Evolutionary conservation across 1,140 invertebrate genomes (phyloP), one percentile per base, ranked within the genome.

Genomic region (honey bee (Apis mellifera)): DNA sequence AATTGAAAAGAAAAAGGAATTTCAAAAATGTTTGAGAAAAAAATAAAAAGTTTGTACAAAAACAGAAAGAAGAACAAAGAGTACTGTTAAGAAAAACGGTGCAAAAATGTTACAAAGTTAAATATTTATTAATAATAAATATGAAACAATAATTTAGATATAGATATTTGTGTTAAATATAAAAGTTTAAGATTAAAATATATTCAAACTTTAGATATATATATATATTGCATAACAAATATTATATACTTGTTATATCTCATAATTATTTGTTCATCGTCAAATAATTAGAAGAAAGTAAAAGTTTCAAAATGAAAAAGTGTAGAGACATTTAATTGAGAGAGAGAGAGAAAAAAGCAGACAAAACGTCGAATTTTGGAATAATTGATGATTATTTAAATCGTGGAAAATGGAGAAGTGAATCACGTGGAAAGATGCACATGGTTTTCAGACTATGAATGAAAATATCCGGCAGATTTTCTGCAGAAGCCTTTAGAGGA

Each of bases 391-490:
- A 69, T 52, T 26, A 59, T 60, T 17, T 12, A 54, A 78, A 19
- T 48, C 5, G 65, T 26, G 9, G 66, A 62, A 55, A 4, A 70
- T 60, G 69, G 11, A 66, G 82, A 84, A 55, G 81, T 62, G 80
- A 82, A 86, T 89, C 92, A 92, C 89, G 91, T 92, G 90, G 89
- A 84, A 91, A 88, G 86, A 90, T 90, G 88, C 90, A 91, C 89
- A 91, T 91, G 91, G 90, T 91, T 92, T 87, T 88, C 85, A 88
- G 90, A 88, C 91, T 91, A 91, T 93, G 92, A 93, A 93, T 93
- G 92, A 88, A 92, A 93, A 92, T 93, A 92, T 92, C 89, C 92
- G 88, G 89, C 88, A 91, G 90, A 89, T 93, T 93, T 93, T 92
- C 90, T 85, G 90, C 90, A 90, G 91, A 93, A 93, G 91, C 93